These are phyloP conservation scores for Caenorhabditis sp. DNA, from an alignment of 2,888 invertebrate species.

Conservation along the genomic window DNA sequence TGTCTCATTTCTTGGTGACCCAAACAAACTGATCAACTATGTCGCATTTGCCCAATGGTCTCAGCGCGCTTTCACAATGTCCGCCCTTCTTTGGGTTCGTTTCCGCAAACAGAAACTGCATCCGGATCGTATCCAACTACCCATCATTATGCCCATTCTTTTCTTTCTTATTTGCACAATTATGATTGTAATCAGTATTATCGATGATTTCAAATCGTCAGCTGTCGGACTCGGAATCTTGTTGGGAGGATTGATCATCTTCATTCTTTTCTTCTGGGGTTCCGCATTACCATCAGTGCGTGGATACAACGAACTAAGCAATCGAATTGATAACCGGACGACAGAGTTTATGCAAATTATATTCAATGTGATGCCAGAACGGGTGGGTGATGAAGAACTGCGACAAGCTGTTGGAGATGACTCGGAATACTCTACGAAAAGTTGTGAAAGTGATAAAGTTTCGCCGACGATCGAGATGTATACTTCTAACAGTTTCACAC, in stretches of 20 bases:
- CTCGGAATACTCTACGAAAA: not conserved
- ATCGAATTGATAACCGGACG: constrained; percentile 23
- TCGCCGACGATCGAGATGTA: not conserved
- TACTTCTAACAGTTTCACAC: not conserved
- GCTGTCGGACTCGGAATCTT: constrained; percentile 54
- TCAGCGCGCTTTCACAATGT: constrained; percentile 66
- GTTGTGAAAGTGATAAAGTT: not conserved
- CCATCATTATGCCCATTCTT: constrained; percentile 63
- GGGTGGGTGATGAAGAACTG: constrained; percentile 39
- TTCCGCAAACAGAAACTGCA: constrained; percentile 45
- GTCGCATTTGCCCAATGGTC: constrained; percentile 67
- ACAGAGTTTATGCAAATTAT: constrained; percentile 54
- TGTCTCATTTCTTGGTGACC: constrained; percentile 61
- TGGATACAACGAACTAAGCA: not conserved
- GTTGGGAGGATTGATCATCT: constrained; percentile 52
- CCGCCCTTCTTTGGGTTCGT: constrained; percentile 64
- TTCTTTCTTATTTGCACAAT: constrained; percentile 60
- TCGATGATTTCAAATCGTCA: constrained; percentile 52
- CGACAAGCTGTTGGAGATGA: constrained; percentile 36
- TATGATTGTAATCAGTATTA: constrained; percentile 56
- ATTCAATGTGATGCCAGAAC: constrained; percentile 57
- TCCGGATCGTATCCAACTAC: constrained; percentile 60
- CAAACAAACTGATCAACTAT: constrained; percentile 63
- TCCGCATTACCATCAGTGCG: constrained; percentile 24
- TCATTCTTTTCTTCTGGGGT: constrained; percentile 56